phyloP scores from a whole-genome alignment of 2,888 invertebrate genomes.

The Dichetophora obliterata region DNA sequence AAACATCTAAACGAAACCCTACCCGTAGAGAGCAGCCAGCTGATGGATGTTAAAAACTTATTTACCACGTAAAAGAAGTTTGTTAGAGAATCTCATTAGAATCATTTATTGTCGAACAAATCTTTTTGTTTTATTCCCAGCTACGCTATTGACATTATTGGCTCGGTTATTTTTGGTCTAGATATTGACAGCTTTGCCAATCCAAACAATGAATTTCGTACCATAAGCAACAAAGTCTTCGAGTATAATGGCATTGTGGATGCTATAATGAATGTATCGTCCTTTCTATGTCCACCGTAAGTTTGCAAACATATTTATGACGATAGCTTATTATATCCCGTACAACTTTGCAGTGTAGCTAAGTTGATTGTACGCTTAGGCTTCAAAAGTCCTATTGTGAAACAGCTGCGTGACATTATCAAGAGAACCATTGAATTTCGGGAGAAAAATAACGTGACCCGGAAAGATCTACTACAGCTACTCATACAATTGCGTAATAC shows the following conservation, averaged over 20 bases:
- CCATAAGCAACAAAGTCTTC: constrained; percentile 39
- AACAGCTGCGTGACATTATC: constrained; percentile 66
- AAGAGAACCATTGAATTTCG: constrained; percentile 68
- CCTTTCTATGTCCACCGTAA: constrained; percentile 48
- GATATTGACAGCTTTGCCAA: constrained; percentile 61
- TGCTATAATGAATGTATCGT: neutral
- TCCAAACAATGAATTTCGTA: constrained; percentile 57
- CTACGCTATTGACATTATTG: constrained; percentile 68
- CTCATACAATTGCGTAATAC: constrained; percentile 70
- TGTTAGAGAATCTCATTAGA: neutral
- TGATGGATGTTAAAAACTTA: constrained; percentile 70
- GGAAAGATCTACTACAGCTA: constrained; percentile 71
- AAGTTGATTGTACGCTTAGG: constrained; percentile 54
- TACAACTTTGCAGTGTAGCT: constrained; percentile 50
- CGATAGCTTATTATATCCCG: too few relatives aligned
- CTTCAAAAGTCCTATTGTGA: constrained; percentile 49
- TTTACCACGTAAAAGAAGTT: constrained; percentile 51
- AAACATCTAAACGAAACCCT: constrained; percentile 66
- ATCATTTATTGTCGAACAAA: neutral
- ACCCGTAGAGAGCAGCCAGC: constrained; percentile 59
- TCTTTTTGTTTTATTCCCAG: constrained; percentile 43
- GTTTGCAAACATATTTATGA: constrained; percentile 22
- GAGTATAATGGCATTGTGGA: neutral
- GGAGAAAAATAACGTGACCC: constrained; percentile 65
- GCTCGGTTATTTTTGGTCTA: constrained; percentile 67